Base-by-base conservation (phyloP, 2,888 invertebrate genomes). In the Bursaphelenchus okinawaensis region DNA sequence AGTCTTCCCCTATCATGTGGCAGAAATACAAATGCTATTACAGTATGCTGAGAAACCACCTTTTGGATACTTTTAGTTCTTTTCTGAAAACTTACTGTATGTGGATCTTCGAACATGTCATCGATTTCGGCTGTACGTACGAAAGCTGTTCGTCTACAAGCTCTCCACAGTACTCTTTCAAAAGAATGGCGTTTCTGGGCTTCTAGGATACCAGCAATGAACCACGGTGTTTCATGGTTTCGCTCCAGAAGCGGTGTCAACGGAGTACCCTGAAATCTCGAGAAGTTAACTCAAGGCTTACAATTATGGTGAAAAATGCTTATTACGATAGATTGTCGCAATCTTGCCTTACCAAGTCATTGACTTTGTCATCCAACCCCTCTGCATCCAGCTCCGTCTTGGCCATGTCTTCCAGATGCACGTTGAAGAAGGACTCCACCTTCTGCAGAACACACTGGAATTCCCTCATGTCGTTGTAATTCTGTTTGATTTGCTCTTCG, bases 91-190 rank as follows among this genome's bases (percentile, higher is more conserved):
- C 89, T 88, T 86, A 93, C 94, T 78, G 92, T 91, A 29, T 90
- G 88, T 59, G 91, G 95, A 86, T 92, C 96, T 86, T 91, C 94
- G 77, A 91, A 86, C 0, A 92, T 90, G 50, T 90, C 89, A 77
- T 91, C 91, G 78, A 98, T 94, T 86, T 93, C 93, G 7, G 93
- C 91, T 85, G 93, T 92, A 29, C 92, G 88, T 60, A 96, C 87
- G 85, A 95, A 96, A 55, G 95, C 95, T 84, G 94, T 94, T 72
- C 96, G 94, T 68, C 95, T 88, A 82, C 94, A 95, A 27, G 94
- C 94, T 75, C 95, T 88, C 95, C 96, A 96, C 75, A 98, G 85
- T 91, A 98, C 92, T 28, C 95, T 88, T 86, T 95, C 95, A 85
- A 98, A 96, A 9, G 93, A 90, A 28, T 92, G 91, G 91, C 73